phyloP scores from a whole-genome alignment of 2,888 invertebrate genomes.

The Dinocampus coccinellae region DNA sequence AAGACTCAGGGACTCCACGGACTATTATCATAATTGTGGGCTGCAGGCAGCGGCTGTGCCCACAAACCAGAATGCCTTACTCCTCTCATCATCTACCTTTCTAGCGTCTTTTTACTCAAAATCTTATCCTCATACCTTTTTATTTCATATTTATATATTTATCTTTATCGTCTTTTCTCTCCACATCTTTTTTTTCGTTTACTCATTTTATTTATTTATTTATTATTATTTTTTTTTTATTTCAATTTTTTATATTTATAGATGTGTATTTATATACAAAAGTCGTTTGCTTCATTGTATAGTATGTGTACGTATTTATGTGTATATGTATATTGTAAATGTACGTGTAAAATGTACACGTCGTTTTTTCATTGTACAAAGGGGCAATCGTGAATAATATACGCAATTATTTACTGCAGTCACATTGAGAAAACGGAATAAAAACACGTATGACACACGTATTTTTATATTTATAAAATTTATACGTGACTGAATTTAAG shows the following conservation, averaged over 20 bases:
- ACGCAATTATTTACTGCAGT: slow-evolving; percentile 12
- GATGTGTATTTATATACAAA: not conserved
- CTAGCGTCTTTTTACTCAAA: slow-evolving; percentile 53
- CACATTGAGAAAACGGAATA: not conserved
- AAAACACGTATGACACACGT: not conserved
- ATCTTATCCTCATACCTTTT: slow-evolving; percentile 53
- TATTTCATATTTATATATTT: slow-evolving; percentile 14
- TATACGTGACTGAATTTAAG: not conserved
- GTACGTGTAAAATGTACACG: not conserved
- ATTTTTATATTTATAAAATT: not conserved
- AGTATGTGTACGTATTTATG: not conserved
- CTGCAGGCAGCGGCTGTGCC: slow-evolving; percentile 68
- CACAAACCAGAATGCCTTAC: slow-evolving; percentile 68
- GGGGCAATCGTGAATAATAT: slow-evolving; percentile 25
- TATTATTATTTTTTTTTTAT: too few relatives aligned
- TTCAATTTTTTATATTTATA: slow-evolving; percentile 7
- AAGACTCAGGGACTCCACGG: slow-evolving; percentile 64
- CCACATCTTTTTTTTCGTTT: slow-evolving; percentile 28
- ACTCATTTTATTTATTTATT: not conserved
- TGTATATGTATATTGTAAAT: not conserved
- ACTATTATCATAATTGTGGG: slow-evolving; percentile 70
- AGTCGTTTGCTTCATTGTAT: not conserved
- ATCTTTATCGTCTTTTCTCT: not conserved
- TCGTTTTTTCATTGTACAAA: slow-evolving; percentile 26
- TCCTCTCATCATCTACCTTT: slow-evolving; percentile 64